A percentile compares a stretch with the other conserved stretches of the same genome.
Conservation (phyloP, 92 coral and sea anemone genomes). For the Porites rus region DNA sequence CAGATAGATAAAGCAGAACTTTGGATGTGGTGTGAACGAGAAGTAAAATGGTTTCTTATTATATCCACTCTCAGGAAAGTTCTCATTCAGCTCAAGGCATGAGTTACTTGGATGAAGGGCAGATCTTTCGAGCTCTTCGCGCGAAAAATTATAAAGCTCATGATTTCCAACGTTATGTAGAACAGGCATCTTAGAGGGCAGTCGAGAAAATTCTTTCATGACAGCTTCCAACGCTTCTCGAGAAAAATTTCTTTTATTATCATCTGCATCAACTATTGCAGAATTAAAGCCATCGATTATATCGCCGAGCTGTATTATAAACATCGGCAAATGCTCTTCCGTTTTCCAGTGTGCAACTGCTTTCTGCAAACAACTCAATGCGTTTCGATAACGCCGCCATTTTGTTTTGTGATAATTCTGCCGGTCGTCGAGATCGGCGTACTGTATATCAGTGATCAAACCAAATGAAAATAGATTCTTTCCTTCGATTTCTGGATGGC, state of each 20-base stretch:
- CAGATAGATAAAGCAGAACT: constrained; percentile 70
- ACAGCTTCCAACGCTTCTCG: constrained; percentile 62
- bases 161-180: constrained; percentile 83
- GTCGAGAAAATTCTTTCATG: constrained; percentile 66
- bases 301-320: constrained; percentile 83
- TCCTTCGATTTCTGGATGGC: neutral
- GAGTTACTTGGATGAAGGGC: constrained; percentile 46
- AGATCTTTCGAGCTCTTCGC: constrained; percentile 57
- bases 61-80: neutral
- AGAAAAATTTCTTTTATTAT: constrained; percentile 31
- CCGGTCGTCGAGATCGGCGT: constrained; percentile 69
- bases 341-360: constrained; percentile 76
- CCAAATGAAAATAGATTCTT: constrained; percentile 68
- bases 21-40: constrained; percentile 66
- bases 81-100: constrained; percentile 3
- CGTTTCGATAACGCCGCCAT: constrained; percentile 73
- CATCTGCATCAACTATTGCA: neutral
- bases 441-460: constrained; percentile 77
- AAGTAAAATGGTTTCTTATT: constrained; percentile 61
- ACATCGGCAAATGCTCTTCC: constrained; percentile 25
- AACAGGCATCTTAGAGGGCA: constrained; percentile 51
- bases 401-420: constrained; percentile 46
- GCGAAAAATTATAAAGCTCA: constrained; percentile 73
- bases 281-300: constrained; percentile 75
- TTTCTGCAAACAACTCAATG: constrained; percentile 44